Base-by-base conservation (phyloP, 2,888 invertebrate genomes). In the Anthophora plumipes region DNA sequence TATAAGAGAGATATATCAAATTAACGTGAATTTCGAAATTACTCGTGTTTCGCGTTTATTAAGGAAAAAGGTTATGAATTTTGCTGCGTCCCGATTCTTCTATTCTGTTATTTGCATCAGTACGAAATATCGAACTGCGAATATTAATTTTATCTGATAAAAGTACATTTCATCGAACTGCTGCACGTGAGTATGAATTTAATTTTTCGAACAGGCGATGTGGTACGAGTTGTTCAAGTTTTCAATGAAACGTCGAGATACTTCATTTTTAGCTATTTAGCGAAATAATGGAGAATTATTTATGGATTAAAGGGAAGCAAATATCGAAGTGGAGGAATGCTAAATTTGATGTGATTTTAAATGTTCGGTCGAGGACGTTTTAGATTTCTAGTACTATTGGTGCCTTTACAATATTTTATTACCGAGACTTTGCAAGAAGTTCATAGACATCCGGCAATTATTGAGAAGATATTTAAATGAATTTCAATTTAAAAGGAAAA, bases 181-280 rank as follows among this genome's bases (percentile, higher is more conserved):
- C 7, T 1, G 1, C 20, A 48, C 4, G n/a, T 12, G 48, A 12
- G 39, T 14, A 8, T 12, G 54, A 25, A 25, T 55, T 67, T 43
- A n/a, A 67, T 43, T 41, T 25, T 31, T 54, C 14, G 6, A 7
- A 25, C 43, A n/a, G n/a, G n/a, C 17, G 57, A n/a, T 11, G 22
- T 1, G 31, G 43, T 25, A 31, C 31, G 25, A n/a, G 41, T 31
- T 31, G 31, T 64, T 64, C 48, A 64, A 50, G 17, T 63, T 64
- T 50, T 20, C 31, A 12, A 20, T 9, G 31, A 37, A 20, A 14
- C 46, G 12, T 63, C n/a, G 8, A 17, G 4, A n/a, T 31, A 11
- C n/a, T 48, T 63, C 14, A 7, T 20, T 25, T n/a, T 48, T 17
- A 12, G 12, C 31, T 46, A 25, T 63, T 63, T 57, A 8, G 7